These are phyloP conservation scores for Cydia splendana DNA, from an alignment of 1,140 invertebrate species.

Conservation along the genomic window DNA sequence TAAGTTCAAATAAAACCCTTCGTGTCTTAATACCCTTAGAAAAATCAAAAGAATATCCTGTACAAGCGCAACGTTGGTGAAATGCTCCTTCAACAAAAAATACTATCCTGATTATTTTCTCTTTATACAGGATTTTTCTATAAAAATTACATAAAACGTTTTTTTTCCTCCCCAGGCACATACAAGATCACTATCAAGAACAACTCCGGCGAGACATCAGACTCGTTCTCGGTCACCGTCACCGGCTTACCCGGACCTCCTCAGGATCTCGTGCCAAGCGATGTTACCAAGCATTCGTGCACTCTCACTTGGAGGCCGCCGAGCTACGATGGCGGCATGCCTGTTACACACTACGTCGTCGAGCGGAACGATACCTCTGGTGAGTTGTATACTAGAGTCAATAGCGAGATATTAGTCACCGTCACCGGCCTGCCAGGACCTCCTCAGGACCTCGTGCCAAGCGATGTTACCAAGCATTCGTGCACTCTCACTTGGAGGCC, in stretches of 20 bases:
- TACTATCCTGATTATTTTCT: neutral
- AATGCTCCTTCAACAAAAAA: no score
- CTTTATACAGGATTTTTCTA: no score
- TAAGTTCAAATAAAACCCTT: no score
- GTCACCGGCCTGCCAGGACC: conserved; percentile 96
- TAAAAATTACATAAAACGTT: neutral
- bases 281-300: conserved; percentile 94
- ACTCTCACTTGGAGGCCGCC: conserved; percentile 95
- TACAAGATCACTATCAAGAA: conserved; percentile 95
- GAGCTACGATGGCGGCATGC: conserved; percentile 92
- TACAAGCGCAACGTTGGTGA: no score
- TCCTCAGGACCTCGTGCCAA: conserved; percentile 95
- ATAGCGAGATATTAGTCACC: conserved; percentile 77
- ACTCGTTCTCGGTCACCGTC: conserved; percentile 91
- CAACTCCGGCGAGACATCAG: conserved; percentile 92
- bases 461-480: conserved; percentile 93
- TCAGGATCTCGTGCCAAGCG: conserved; percentile 93
- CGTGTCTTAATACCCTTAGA: no score
- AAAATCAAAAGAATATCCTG: no score
- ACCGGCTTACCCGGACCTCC: conserved; percentile 97
- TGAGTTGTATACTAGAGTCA: neutral
- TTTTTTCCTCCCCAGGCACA: conserved; percentile 57
- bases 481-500: conserved; percentile 94
- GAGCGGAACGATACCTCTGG: conserved; percentile 90
- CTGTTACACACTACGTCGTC: conserved; percentile 95